phyloP scores from a whole-genome alignment of 2,797 vertebrate species.

The Chelon labrosus region DNA sequence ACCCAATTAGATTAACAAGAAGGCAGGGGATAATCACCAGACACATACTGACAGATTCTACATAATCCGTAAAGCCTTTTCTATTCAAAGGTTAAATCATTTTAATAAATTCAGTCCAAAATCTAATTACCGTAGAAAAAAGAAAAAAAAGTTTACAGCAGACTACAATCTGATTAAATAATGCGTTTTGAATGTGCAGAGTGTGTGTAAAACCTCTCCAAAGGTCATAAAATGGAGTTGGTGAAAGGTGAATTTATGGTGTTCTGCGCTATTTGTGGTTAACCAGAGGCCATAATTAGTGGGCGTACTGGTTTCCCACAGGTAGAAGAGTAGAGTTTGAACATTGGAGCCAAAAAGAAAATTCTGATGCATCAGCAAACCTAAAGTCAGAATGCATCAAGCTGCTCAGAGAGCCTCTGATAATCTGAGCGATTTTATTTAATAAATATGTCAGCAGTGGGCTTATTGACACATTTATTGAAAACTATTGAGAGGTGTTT shows the following conservation, averaged over 20 bases:
- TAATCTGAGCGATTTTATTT: neutral
- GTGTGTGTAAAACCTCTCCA: neutral
- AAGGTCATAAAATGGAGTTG: conserved; percentile 14
- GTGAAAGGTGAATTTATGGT: conserved; percentile 27
- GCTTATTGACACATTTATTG: neutral
- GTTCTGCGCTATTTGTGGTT: conserved; percentile 49
- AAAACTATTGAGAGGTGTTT: neutral
- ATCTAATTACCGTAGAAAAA: neutral
- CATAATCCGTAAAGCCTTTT: neutral
- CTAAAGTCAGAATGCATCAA: conserved; percentile 9
- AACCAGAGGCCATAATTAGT: conserved; percentile 51
- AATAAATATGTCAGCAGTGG: neutral
- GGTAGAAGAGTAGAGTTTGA: conserved; percentile 38
- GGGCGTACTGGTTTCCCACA: conserved; percentile 48
- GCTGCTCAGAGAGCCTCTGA: conserved; percentile 7
- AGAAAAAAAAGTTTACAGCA: neutral
- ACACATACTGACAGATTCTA: neutral
- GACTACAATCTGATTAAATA: neutral
- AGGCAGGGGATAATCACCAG: too few species aligned
- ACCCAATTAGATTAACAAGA: neutral
- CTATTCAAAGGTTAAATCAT: neutral
- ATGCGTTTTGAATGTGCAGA: conserved; percentile 10
- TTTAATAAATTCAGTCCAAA: neutral
- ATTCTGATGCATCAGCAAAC: conserved; percentile 41
- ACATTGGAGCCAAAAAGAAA: conserved; percentile 24